These are phyloP conservation scores for Lasiurus cinereus DNA, from an alignment of 2,113 vertebrate genomes.

Conservation along the genomic window DNA sequence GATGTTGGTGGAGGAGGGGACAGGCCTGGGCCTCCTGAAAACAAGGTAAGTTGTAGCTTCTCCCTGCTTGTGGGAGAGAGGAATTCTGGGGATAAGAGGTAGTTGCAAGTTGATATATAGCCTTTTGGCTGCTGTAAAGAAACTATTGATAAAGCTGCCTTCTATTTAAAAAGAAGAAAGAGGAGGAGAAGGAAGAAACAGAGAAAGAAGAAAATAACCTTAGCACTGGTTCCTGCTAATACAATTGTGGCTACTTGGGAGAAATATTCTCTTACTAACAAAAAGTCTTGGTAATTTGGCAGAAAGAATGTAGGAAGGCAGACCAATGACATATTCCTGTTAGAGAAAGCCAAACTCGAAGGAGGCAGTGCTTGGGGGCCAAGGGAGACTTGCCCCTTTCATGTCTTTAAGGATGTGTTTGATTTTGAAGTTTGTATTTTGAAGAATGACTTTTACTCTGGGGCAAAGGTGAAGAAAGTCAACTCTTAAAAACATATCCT, in stretches of 20 bases:
- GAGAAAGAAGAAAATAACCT: neutral
- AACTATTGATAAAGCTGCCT: slow-evolving; percentile 15
- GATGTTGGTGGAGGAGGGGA: neutral
- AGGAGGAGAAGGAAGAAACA: neutral
- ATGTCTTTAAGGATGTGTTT: neutral
- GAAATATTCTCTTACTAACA: neutral
- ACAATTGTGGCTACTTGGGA: neutral
- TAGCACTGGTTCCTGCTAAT: neutral
- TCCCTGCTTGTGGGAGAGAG: neutral
- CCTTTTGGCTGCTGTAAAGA: neutral
- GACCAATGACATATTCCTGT: neutral
- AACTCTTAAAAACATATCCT: neutral
- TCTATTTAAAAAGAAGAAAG: neutral
- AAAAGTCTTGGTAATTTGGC: neutral
- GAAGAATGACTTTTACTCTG: slow-evolving; percentile 5
- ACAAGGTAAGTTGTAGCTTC: neutral
- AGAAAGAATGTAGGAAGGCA: slow-evolving; percentile 13
- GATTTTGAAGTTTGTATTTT: slow-evolving; percentile 29
- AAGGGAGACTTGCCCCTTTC: neutral
- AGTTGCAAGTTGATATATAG: neutral
- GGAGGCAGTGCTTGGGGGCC: neutral
- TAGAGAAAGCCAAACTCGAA: slow-evolving; percentile 4
- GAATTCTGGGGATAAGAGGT: neutral
- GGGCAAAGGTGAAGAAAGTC: slow-evolving; percentile 30
- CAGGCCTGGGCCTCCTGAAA: neutral